Evolutionary conservation across 2,797 vertebrate species (phyloP).

Genomic region (Gastrophryne carolinensis): DNA sequence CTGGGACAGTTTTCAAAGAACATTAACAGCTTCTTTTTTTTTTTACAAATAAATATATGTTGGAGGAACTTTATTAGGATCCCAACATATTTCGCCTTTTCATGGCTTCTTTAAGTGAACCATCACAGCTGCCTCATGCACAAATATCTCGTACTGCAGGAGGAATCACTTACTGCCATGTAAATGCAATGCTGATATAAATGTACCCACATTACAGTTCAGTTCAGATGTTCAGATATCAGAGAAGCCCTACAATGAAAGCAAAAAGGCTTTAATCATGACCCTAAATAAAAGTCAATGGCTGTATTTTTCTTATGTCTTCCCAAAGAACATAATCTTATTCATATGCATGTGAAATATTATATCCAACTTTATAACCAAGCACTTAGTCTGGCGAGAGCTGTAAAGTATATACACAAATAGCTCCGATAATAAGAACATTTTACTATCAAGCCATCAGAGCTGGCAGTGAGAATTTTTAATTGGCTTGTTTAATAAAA

Average conservation of each 20-base stretch:
- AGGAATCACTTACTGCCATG: not conserved
- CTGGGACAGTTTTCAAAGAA: no score
- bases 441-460: constrained; percentile 54
- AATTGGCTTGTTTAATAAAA: constrained; percentile 83
- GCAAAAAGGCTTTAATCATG: not conserved
- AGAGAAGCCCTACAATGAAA: not conserved
- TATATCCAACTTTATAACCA: constrained; percentile 41
- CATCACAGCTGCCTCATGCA: no score
- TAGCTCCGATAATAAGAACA: constrained; percentile 47
- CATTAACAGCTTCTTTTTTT: no score
- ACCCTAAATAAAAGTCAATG: not conserved
- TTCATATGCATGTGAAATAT: constrained; percentile 58
- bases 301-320: constrained; percentile 10
- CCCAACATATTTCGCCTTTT: no score
- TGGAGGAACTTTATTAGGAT: no score
- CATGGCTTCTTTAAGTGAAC: no score
- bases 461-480: constrained; percentile 60
- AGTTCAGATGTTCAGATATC: not conserved
- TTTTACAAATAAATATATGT: no score
- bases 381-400: constrained; percentile 45
- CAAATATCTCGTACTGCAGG: no score
- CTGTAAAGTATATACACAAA: constrained; percentile 52
- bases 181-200: not conserved
- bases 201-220: not conserved
- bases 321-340: constrained; percentile 38